Evolutionary conservation across 2,113 vertebrate genomes (phyloP), one percentile per base, ranked within the genome.

Genomic region (Eulemur rufifrons): DNA sequence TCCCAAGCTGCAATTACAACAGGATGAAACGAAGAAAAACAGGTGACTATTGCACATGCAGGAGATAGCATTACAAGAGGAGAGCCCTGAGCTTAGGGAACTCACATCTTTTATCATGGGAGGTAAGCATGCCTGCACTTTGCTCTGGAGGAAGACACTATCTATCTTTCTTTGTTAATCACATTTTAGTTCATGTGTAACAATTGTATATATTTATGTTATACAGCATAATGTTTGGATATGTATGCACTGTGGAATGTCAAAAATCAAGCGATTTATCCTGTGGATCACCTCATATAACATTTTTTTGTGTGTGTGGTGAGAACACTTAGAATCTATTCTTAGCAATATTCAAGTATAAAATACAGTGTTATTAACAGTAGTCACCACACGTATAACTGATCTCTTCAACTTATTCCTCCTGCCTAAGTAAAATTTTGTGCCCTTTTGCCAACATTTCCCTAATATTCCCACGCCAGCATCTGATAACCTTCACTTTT

Each of bases 51-150:
- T 68, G 42, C 11, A 32, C 18, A 61, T 4, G 47, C 17, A 39
- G 27, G 25, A 10, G 8, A 32, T 3, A 17, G 17, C 32, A 3
- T 27, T 34, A 9, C 1, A 45, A 0, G 11, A 73, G 25, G 21
- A 32, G 42, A 20, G 59, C 10, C 39, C 25, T 23, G n/a, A 69
- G 8, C 7, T 47, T 10, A 12, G 12, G 39, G 47, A 47, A 42
- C 1, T 32, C 17, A 27, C 11, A 11, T 23, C 25, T 66, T 18
- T 52, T n/a, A 34, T 1, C 68, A 11, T 3, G 20, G 9, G 20
- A 45, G n/a, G 32, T 32, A 81, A 63, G 20, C 42, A 50, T 8
- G 17, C 37, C 14, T 64, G 59, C 29, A 18, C 47, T 83, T 83
- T 4, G 1, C 21, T 21, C 32, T 17, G 1, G 11, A 84, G n/a